Percentiles rank a stretch among this genome's conserved stretches.
These are phyloP conservation scores for Dilophus febrilis DNA, from an alignment of 2,888 invertebrate species.

Conservation along the genomic window DNA sequence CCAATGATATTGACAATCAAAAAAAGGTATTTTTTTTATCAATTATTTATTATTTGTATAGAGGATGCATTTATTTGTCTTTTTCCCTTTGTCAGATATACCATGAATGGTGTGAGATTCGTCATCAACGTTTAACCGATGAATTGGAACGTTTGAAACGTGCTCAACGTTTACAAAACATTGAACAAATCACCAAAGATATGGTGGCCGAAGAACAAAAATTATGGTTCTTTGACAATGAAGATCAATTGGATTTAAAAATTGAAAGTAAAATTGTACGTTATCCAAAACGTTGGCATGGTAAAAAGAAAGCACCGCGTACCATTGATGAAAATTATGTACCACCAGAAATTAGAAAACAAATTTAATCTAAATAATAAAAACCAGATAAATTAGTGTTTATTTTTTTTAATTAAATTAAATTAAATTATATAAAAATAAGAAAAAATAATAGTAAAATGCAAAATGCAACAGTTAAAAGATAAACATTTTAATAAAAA, in stretches of 20 bases:
- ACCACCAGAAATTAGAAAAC: constrained; percentile 61
- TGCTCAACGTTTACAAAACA: constrained; percentile 32
- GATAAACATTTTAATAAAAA: no score
- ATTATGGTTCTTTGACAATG: constrained; percentile 67
- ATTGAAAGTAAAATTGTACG: constrained; percentile 40
- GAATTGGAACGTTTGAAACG: constrained; percentile 38
- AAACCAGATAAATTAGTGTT: no score
- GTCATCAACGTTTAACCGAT: constrained; percentile 39
- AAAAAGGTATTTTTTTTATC: constrained; percentile 23
- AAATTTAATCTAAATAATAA: no score
- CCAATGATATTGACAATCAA: constrained; percentile 28
- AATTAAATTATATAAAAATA: no score
- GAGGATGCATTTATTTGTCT: no score
- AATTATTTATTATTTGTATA: no score
- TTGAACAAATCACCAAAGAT: constrained; percentile 33
- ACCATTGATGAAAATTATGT: constrained; percentile 44
- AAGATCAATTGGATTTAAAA: constrained; percentile 53
- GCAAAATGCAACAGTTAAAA: no score
- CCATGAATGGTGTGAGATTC: constrained; percentile 37
- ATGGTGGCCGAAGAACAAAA: constrained; percentile 41
- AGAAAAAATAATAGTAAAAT: no score
- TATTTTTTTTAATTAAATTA: no score
- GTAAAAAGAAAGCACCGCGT: constrained; percentile 33
- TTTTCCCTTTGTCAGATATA: constrained; percentile 30
- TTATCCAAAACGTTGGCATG: constrained; percentile 29